These are phyloP conservation scores for Lepidothrix coronata DNA, from an alignment of 2,113 vertebrate genomes.

Conservation along the genomic window DNA sequence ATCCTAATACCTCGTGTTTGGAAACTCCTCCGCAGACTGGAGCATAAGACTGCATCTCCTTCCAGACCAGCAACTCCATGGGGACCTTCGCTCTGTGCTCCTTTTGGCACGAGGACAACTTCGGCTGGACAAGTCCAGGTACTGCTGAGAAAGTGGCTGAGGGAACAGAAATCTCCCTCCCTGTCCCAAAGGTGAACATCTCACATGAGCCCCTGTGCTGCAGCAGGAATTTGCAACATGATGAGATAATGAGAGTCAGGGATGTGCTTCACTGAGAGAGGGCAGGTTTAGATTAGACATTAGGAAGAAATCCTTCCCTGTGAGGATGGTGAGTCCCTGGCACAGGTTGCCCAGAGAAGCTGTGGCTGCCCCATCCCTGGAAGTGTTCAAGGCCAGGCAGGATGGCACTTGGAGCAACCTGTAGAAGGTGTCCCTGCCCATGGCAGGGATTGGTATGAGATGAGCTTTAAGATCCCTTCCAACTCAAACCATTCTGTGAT, in stretches of 20 bases:
- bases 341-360: background rate
- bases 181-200: background rate
- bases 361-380: background rate
- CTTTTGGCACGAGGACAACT: background rate
- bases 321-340: background rate
- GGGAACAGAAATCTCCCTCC: background rate
- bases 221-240: background rate
- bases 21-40: background rate
- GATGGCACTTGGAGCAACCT: background rate
- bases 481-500: background rate
- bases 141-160: background rate
- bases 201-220: background rate
- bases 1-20: background rate
- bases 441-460: background rate
- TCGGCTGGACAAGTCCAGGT: background rate
- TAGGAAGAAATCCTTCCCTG: background rate
- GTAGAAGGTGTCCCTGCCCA: background rate
- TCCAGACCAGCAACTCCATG: background rate
- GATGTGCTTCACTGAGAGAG: background rate
- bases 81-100: background rate
- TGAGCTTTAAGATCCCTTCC: background rate
- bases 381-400: background rate
- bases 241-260: background rate
- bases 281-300: background rate
- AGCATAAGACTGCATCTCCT: background rate